These are phyloP conservation scores for Mormoops blainvillei DNA, from an alignment of 2,113 vertebrate species.

Conservation along the genomic window DNA sequence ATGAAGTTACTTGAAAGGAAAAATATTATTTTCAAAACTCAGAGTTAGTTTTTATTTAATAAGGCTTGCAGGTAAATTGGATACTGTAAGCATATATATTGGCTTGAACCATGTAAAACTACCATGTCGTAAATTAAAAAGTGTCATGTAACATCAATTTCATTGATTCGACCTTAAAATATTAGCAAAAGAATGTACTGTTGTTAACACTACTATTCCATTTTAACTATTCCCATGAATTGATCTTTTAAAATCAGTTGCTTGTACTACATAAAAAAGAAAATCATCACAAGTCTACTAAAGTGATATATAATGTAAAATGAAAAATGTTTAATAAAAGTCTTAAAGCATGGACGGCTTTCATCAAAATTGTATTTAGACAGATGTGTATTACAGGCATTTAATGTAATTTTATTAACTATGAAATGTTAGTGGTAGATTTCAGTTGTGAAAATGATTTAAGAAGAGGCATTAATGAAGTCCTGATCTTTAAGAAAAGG, in stretches of 20 bases:
- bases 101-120: neutral
- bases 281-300: neutral
- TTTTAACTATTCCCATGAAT: neutral
- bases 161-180: neutral
- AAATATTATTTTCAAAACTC: neutral
- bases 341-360: neutral
- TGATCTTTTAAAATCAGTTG: neutral
- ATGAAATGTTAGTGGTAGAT: neutral
- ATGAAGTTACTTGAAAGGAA: neutral
- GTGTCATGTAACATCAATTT: neutral
- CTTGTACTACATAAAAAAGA: neutral
- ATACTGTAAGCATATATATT: neutral
- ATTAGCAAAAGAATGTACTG: neutral
- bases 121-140: neutral
- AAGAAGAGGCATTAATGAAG: neutral
- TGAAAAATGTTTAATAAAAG: neutral
- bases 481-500: neutral
- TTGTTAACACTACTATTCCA: neutral
- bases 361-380: neutral
- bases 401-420: neutral
- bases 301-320: neutral
- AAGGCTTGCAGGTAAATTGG: neutral
- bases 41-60: neutral
- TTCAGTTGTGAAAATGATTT: neutral
- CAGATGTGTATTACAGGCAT: neutral